Conservation (phyloP, 2,113 vertebrate species). For the Emydura subglobosa region DNA sequence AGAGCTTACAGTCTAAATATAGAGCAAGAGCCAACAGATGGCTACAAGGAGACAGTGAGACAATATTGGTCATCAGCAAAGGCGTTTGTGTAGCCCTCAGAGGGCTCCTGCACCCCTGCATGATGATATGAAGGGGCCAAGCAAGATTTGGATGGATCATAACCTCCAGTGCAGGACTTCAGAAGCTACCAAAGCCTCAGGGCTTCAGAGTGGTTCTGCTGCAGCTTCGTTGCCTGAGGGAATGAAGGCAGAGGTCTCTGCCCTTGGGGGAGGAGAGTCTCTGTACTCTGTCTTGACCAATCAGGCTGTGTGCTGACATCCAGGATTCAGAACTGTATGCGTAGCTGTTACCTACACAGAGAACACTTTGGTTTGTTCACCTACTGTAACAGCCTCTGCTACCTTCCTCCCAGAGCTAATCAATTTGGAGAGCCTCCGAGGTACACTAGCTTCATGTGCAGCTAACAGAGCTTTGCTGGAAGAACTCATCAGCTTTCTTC, state of each 20-base stretch:
- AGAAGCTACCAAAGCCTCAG: background rate
- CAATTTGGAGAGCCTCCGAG: slow-evolving; percentile 63
- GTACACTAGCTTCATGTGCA: slow-evolving; percentile 56
- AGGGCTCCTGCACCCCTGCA: background rate
- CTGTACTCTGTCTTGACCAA: background rate
- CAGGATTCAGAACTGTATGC: accelerated
- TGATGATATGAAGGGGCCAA: too few species aligned
- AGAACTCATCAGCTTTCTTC: slow-evolving; percentile 66
- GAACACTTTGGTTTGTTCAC: slow-evolving; percentile 53
- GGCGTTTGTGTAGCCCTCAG: too few species aligned
- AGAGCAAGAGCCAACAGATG: too few species aligned
- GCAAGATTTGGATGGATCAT: too few species aligned
- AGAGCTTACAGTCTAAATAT: too few species aligned
- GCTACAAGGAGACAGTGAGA: too few species aligned
- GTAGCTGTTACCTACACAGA: background rate
- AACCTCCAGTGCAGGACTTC: background rate
- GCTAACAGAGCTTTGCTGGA: slow-evolving; percentile 73
- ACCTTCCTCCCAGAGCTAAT: slow-evolving; percentile 64
- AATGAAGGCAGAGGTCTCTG: background rate
- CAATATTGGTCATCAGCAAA: too few species aligned
- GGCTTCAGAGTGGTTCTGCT: background rate
- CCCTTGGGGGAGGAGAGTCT: too few species aligned
- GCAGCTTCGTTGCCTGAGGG: background rate
- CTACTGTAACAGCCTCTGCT: slow-evolving; percentile 52
- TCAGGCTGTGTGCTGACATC: background rate